Evolutionary conservation across 2,888 invertebrate genomes (phyloP).

Genomic region (Tanaodytes sp.): DNA sequence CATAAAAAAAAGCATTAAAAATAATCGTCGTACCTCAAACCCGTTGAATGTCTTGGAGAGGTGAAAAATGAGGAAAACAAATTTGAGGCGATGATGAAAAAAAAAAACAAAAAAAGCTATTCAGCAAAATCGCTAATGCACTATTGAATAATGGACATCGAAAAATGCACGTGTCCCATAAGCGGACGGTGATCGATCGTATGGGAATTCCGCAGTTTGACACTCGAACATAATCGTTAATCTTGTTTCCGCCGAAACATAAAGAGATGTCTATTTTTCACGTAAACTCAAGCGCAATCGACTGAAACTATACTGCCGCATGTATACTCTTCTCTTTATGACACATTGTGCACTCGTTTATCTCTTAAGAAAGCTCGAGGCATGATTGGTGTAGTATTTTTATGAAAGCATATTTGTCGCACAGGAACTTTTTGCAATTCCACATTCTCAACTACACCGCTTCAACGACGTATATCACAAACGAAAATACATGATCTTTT

Average conservation of each 20-base stretch:
- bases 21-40: no score
- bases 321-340: conserved; percentile 60
- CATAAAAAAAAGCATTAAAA: no score
- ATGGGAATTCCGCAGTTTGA: conserved; percentile 44
- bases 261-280: conserved; percentile 55
- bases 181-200: conserved; percentile 44
- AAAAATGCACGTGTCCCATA: conserved; percentile 41
- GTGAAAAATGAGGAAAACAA: no score
- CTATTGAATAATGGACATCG: conserved; percentile 53
- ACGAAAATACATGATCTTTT: conserved; percentile 41
- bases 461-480: conserved; percentile 36
- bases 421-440: conserved; percentile 56
- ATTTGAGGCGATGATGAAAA: no score
- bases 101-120: conserved; percentile 9
- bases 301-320: conserved; percentile 58
- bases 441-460: conserved; percentile 50
- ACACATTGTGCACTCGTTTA: conserved; percentile 62
- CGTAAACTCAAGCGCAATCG: conserved; percentile 52
- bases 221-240: conserved; percentile 43
- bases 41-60: no score
- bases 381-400: conserved; percentile 66
- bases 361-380: conserved; percentile 66
- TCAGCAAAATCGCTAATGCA: conserved; percentile 39
- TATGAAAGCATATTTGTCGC: conserved; percentile 61
- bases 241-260: conserved; percentile 42